Evolutionary conservation across 2,113 vertebrate genomes (phyloP), one percentile per base, ranked within the genome.

Genomic region (Baryphthengus martii): DNA sequence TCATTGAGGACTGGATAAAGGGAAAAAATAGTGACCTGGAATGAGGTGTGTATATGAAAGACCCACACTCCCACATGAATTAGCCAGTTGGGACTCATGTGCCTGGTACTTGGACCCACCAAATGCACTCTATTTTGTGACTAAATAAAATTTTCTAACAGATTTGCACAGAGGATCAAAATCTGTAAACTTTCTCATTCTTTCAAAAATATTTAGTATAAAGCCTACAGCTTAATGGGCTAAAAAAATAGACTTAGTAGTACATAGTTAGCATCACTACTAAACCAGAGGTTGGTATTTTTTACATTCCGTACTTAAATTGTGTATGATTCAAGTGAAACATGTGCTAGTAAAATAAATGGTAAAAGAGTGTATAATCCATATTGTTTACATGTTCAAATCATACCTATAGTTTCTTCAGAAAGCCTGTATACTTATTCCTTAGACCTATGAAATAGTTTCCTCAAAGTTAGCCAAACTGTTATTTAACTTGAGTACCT

Each of bases 111-210:
- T 42, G 37, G 81, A 85, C 39, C 50, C 94, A 94, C 47, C 86
- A 94, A 93, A 97, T 37, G 42, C 66, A 89, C 58, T 89, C 81
- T 76, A 75, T 71, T 89, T 82, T 90, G 59, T 72, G 84, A 96
- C 85, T 92, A 93, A 97, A 97, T 58, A 92, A 92, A 96, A 91
- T 67, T 67, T 83, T 95, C 95, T 81, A 84, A 77, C 31, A 85
- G 61, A 95, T 94, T 89, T 93, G 85, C 72, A 88, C 4, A 7
- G 67, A 92, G 71, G 86, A 95, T 82, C 87, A 85, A 94, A 94
- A 96, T 85, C 80, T 90, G 84, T 97, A 95, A 97, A 86, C 40
- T 85, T 90, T 82, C 75, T 88, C 39, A 78, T 73, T 40, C 75
- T 95, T 97, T 89, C 92, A 53, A 49, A 82, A 65, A 76, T 68